Conservation (phyloP, 1,140 invertebrate genomes). For the Aphis craccivora region DNA sequence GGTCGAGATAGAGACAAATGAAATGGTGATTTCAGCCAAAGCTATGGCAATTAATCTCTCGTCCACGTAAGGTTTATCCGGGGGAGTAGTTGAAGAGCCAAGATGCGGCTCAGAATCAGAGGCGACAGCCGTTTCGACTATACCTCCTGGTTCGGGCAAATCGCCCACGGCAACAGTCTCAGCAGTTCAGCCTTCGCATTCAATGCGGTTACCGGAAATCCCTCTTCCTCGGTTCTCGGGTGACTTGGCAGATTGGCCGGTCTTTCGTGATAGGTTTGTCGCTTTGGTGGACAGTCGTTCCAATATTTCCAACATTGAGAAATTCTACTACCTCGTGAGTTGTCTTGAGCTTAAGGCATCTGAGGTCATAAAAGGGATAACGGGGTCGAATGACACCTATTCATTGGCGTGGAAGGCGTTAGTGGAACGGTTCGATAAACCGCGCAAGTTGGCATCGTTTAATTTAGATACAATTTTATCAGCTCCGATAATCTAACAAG, state of each 20-base stretch:
- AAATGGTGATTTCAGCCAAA: background rate
- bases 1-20: background rate
- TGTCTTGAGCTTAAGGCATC: too few relatives aligned
- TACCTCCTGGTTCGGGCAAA: background rate
- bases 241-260: background rate
- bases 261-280: background rate
- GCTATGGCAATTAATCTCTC: background rate
- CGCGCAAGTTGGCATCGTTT: background rate
- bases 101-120: accelerated
- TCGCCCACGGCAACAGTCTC: background rate
- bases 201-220: background rate
- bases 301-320: background rate
- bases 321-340: background rate
- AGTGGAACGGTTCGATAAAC: background rate
- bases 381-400: background rate
- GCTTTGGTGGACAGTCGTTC: background rate
- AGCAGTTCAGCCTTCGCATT: background rate
- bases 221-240: background rate
- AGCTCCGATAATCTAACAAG: background rate
- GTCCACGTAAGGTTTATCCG: background rate
- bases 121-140: background rate
- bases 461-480: background rate
- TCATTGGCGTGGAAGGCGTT: background rate
- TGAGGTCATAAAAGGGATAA: too few relatives aligned
- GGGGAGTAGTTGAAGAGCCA: background rate